Conservation (phyloP, 2,797 vertebrate species). For the Peromyscus attwateri region DNA sequence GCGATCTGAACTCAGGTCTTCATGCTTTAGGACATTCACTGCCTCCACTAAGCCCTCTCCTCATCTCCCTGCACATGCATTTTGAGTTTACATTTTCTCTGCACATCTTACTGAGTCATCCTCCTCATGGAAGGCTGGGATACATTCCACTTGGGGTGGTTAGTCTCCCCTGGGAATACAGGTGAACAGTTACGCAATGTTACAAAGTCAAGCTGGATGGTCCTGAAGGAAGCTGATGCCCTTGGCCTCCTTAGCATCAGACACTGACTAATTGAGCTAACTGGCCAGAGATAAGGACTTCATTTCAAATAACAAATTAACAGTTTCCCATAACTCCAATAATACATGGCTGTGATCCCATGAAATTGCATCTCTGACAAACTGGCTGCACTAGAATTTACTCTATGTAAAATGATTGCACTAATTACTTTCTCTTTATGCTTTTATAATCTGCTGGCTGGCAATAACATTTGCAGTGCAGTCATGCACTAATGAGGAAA, state of each 20-base stretch:
- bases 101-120: constrained; percentile 14
- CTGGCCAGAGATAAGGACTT: constrained; percentile 78
- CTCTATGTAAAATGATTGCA: constrained; percentile 83
- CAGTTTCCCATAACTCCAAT: constrained; percentile 83
- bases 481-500: constrained; percentile 83
- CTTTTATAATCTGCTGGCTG: constrained; percentile 83
- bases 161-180: not conserved
- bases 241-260: constrained; percentile 56
- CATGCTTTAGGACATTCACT: not conserved
- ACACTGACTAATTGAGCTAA: constrained; percentile 74
- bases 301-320: constrained; percentile 83
- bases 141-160: not conserved
- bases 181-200: constrained; percentile 35
- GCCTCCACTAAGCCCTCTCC: not conserved
- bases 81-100: constrained; percentile 42
- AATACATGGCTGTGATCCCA: constrained; percentile 82
- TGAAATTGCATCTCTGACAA: constrained; percentile 84
- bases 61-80: not conserved
- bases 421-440: constrained; percentile 86
- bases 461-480: constrained; percentile 81
- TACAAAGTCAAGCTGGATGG: constrained; percentile 61
- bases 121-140: not conserved
- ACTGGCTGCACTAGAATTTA: constrained; percentile 82
- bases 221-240: not conserved
- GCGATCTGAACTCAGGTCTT: not conserved